Conservation (phyloP, 2,797 vertebrate species). For the Oreochromis mossambicus region DNA sequence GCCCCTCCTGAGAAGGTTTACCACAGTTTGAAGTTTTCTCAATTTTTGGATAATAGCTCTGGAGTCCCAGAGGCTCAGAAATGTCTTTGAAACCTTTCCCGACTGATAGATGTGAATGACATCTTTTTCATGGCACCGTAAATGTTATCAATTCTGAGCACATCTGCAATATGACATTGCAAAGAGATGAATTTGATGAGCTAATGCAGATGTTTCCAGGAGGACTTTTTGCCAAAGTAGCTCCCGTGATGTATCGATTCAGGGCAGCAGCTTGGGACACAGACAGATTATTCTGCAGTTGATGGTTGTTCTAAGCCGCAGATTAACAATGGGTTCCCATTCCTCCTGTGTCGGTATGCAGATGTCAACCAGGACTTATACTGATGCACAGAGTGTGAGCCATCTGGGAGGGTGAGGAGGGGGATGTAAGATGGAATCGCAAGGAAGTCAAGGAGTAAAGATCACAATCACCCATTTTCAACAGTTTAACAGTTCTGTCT, state of each 20-base stretch:
- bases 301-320: constrained; percentile 59
- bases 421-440: not conserved
- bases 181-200: not conserved
- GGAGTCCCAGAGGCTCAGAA: not conserved
- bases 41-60: not conserved
- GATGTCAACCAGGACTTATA: constrained; percentile 60
- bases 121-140: not conserved
- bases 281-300: constrained; percentile 55
- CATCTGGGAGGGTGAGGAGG: constrained; percentile 41
- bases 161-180: not conserved
- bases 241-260: constrained; percentile 41
- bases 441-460: not conserved
- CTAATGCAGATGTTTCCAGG: constrained; percentile 6
- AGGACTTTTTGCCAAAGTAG: not conserved
- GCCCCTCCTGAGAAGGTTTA: not conserved
- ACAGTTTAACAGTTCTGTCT: not conserved
- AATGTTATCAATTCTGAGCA: not conserved
- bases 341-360: constrained; percentile 51
- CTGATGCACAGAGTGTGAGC: constrained; percentile 59
- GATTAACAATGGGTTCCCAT: constrained; percentile 66
- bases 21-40: not conserved
- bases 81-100: not conserved
- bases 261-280: constrained; percentile 5
- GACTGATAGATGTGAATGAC: not conserved
- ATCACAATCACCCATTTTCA: not conserved